Evolutionary conservation across 2,113 vertebrate species (phyloP).

Genomic region (Camelus dromedarius): DNA sequence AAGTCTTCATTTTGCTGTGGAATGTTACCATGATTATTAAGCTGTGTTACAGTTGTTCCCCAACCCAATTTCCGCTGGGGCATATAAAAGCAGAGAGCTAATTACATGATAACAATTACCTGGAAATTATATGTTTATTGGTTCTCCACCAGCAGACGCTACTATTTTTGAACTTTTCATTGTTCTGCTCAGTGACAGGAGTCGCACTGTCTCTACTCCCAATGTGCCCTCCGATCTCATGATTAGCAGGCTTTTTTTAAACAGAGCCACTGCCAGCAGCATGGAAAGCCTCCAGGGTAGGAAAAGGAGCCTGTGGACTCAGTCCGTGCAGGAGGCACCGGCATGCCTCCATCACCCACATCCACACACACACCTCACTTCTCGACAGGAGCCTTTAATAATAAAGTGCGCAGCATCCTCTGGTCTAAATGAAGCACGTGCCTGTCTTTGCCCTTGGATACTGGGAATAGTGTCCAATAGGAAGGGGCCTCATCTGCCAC

Average conservation of each 20-base stretch:
- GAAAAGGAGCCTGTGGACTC: background rate
- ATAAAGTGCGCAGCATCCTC: background rate
- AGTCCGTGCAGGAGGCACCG: background rate
- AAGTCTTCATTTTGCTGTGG: background rate
- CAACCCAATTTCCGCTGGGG: constrained; percentile 68
- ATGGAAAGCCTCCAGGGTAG: background rate
- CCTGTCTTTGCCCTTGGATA: background rate
- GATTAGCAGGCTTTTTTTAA: constrained; percentile 59
- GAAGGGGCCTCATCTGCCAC: constrained; percentile 36
- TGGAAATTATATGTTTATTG: constrained; percentile 88
- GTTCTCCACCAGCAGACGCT: constrained; percentile 82
- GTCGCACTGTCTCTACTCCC: constrained; percentile 73
- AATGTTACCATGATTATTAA: constrained; percentile 53
- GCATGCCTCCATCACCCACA: background rate
- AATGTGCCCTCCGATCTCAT: constrained; percentile 43
- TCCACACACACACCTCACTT: background rate
- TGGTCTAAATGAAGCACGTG: background rate
- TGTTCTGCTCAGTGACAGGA: constrained; percentile 80
- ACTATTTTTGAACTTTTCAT: constrained; percentile 85
- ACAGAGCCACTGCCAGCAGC: background rate
- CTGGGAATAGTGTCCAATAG: constrained; percentile 40
- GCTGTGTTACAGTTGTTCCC: constrained; percentile 35
- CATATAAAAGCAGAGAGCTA: constrained; percentile 82
- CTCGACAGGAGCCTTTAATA: constrained; percentile 45
- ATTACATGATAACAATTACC: constrained; percentile 87